Percentiles rank a stretch among this genome's conserved stretches.
phyloP scores from a whole-genome alignment of 2,113 vertebrate species.

The Psophia crepitans region DNA sequence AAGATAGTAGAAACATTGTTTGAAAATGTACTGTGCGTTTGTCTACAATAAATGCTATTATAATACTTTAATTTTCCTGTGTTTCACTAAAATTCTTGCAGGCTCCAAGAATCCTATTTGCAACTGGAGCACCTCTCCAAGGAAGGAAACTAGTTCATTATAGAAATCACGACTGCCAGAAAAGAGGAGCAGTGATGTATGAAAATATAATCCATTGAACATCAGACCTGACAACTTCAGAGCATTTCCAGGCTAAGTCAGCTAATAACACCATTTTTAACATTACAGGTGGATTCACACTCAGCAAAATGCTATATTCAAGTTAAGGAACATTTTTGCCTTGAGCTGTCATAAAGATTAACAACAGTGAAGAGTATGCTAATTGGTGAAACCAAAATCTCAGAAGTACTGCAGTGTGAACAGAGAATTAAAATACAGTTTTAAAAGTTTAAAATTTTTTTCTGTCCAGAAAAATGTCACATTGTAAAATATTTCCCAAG shows the following conservation, averaged over 20 bases:
- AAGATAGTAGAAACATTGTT: background rate
- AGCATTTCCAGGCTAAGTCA: slow-evolving; percentile 71
- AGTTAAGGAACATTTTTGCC: slow-evolving; percentile 31
- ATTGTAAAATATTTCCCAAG: background rate
- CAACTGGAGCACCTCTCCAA: slow-evolving; percentile 75
- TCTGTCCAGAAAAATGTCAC: background rate
- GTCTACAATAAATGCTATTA: background rate
- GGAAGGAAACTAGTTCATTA: slow-evolving; percentile 77
- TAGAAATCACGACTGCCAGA: slow-evolving; percentile 70
- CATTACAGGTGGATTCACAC: slow-evolving; percentile 45
- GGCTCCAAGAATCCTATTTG: slow-evolving; percentile 61
- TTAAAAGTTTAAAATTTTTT: background rate
- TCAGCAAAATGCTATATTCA: slow-evolving; percentile 19
- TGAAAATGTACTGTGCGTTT: background rate
- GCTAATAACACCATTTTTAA: slow-evolving; percentile 68
- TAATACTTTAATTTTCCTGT: slow-evolving; percentile 33
- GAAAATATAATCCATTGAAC: slow-evolving; percentile 75
- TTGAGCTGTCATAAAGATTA: slow-evolving; percentile 52
- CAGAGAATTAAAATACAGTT: slow-evolving; percentile 10
- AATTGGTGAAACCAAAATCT: slow-evolving; percentile 45
- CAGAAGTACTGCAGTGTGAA: background rate
- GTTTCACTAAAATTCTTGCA: slow-evolving; percentile 44
- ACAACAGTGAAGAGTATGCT: background rate
- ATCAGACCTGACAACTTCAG: slow-evolving; percentile 73
- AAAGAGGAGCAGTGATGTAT: slow-evolving; percentile 72